Percentiles rank a stretch among this genome's conserved stretches.
phyloP scores from a whole-genome alignment of 1,140 invertebrate genomes.

The Dinoponera quadriceps region DNA sequence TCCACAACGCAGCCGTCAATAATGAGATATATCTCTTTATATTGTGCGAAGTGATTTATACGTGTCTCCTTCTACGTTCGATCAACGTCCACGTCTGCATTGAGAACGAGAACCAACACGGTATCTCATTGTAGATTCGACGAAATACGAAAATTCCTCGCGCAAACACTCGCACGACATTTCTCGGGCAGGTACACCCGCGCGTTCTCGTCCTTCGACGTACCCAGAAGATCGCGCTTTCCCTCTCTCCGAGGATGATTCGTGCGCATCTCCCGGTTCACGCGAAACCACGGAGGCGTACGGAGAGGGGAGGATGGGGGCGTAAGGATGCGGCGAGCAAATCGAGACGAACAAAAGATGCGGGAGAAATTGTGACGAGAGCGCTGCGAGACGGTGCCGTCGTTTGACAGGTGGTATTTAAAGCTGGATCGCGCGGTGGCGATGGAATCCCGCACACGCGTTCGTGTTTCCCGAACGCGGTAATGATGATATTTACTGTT shows the following conservation, averaged over 20 bases:
- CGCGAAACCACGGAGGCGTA: neutral
- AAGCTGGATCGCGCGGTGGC: constrained; percentile 27
- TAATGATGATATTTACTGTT: constrained; percentile 47
- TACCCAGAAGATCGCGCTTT: neutral
- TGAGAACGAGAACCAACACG: neutral
- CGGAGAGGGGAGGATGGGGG: neutral
- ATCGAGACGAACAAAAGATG: constrained; percentile 11
- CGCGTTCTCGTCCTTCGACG: neutral
- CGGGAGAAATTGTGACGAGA: constrained; percentile 12
- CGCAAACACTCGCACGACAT: neutral
- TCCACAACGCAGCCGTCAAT: constrained; percentile 36
- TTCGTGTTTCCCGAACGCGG: constrained; percentile 24
- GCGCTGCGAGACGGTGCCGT: neutral
- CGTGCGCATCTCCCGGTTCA: neutral
- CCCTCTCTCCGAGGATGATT: neutral
- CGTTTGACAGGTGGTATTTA: constrained; percentile 49
- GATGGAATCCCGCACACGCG: constrained; percentile 5
- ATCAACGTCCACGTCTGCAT: neutral
- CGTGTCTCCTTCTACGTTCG: neutral
- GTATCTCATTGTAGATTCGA: neutral
- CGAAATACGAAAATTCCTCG: too few relatives aligned
- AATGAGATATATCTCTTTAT: constrained; percentile 1
- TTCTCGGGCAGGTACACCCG: neutral
- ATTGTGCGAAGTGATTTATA: constrained; percentile 31
- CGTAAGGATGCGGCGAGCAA: neutral